Conservation (phyloP, 1,140 invertebrate species). For the Neotoxoptera formosana region DNA sequence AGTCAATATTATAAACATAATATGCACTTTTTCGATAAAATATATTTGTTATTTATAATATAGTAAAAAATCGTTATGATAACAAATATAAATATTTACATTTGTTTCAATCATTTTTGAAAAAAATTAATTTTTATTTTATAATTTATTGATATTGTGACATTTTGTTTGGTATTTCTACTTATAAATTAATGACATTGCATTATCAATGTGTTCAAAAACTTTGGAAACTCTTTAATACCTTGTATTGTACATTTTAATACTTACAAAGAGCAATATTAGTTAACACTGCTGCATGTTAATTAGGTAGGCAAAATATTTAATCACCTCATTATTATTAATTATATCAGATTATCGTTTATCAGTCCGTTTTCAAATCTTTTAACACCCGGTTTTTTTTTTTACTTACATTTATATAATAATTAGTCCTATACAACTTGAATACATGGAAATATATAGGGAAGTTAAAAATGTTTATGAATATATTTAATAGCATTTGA, state of each 20-base stretch:
- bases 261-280: too few species aligned
- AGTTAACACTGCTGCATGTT: too few species aligned
- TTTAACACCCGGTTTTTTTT: too few species aligned
- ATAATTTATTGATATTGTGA: background rate
- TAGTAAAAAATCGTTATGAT: background rate
- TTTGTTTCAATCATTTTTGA: background rate
- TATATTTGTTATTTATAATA: background rate
- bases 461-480: background rate
- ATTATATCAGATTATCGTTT: too few species aligned
- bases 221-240: too few species aligned
- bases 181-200: background rate
- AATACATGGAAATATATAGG: background rate
- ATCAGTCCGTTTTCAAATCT: too few species aligned
- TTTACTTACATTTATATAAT: background rate
- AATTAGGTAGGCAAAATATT: too few species aligned
- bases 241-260: too few species aligned
- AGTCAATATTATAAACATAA: background rate
- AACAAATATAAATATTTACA: background rate
- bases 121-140: background rate
- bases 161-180: background rate
- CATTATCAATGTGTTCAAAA: background rate
- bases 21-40: background rate
- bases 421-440: background rate
- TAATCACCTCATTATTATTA: too few species aligned
- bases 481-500: background rate